Percentiles rank a stretch among this genome's conserved stretches.
Evolutionary conservation across 1,140 invertebrate species (phyloP).

Genomic region (Drosophila guanche): DNA sequence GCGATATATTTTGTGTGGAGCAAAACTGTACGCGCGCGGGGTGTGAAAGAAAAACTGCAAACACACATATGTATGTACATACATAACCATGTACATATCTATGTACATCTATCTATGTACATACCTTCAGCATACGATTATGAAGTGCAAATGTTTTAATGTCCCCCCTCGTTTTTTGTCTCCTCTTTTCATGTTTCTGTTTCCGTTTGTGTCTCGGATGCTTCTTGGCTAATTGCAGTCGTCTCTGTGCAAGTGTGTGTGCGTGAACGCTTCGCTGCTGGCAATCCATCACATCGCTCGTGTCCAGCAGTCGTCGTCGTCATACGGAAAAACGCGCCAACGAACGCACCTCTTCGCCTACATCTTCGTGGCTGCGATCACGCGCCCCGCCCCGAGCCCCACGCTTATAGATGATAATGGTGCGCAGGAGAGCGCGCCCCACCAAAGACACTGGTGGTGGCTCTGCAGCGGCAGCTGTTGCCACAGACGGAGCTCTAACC

Average conservation of each 20-base stretch:
- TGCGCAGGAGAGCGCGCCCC: constrained; percentile 65
- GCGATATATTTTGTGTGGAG: constrained; percentile 72
- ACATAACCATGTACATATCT: constrained; percentile 21
- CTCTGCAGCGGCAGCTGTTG: constrained; percentile 10
- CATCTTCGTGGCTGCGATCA: constrained; percentile 28
- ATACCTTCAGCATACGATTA: constrained; percentile 16
- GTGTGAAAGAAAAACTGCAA: constrained; percentile 23
- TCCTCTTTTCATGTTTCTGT: no score
- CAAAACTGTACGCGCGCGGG: constrained; percentile 71
- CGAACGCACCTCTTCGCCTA: constrained; percentile 17
- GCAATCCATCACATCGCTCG: constrained; percentile 13
- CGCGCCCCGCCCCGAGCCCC: constrained; percentile 19
- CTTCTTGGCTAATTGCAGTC: constrained; percentile 1
- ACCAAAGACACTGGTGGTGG: constrained; percentile 55
- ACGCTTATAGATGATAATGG: constrained; percentile 67
- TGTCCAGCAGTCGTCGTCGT: constrained; percentile 29
- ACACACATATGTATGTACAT: constrained; percentile 26
- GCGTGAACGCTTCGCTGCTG: constrained; percentile 11
- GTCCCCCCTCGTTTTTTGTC: constrained; percentile 14
- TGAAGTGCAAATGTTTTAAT: constrained; percentile 8
- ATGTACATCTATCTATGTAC: constrained; percentile 35
- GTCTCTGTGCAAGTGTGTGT: constrained; percentile 14
- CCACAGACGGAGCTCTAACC: constrained; percentile 27
- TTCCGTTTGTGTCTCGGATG: no score
- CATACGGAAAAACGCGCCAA: constrained; percentile 53